Conservation (phyloP, 64 coral and sea anemone species). For the Pocillopora verrucosa region DNA sequence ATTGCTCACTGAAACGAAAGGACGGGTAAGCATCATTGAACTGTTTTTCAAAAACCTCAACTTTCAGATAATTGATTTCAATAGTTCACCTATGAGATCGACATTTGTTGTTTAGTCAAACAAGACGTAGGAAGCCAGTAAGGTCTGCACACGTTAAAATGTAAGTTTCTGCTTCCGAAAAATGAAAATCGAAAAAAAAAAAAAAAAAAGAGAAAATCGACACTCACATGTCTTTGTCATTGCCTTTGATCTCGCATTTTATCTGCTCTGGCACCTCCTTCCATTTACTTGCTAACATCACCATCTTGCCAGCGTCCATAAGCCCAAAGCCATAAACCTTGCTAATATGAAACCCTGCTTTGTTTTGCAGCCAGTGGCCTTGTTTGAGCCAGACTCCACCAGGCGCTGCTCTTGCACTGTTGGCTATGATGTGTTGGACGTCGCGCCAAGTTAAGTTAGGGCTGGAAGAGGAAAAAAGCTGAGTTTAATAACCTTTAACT, state of each 20-base stretch:
- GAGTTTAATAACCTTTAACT: too few species aligned
- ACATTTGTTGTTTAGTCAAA: too few species aligned
- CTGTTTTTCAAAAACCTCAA: too few species aligned
- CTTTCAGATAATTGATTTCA: too few species aligned
- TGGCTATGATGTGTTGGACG: slow-evolving; percentile 31
- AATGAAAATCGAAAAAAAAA: too few species aligned
- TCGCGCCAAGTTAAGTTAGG: slow-evolving; percentile 24
- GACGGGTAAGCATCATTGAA: too few species aligned
- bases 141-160: too few species aligned
- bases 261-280: slow-evolving; percentile 5
- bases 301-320: slow-evolving; percentile 13
- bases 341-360: background rate
- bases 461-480: background rate
- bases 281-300: slow-evolving; percentile 13
- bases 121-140: too few species aligned
- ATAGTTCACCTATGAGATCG: too few species aligned
- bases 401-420: slow-evolving; percentile 35
- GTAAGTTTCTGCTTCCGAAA: too few species aligned
- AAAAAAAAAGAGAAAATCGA: too few species aligned
- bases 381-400: background rate
- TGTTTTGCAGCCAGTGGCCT: slow-evolving; percentile 7
- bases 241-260: slow-evolving; percentile 30
- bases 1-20: too few species aligned
- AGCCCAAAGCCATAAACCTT: slow-evolving; percentile 23
- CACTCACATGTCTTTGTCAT: background rate